Conservation (phyloP, 2,888 invertebrate genomes). For the Trisateles emortualis region DNA sequence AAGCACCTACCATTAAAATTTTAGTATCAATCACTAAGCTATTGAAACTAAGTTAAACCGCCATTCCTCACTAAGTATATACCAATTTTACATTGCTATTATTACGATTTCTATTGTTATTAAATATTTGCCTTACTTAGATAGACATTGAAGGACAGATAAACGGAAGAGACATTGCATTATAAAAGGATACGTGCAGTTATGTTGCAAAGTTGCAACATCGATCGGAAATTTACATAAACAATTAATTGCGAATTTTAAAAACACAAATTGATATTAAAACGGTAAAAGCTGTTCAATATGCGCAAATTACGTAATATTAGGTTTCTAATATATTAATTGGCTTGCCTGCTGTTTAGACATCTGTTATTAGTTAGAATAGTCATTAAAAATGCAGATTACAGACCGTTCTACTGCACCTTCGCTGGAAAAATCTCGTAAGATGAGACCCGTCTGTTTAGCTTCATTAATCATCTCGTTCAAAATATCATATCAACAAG, state of each 20-base stretch:
- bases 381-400: not conserved
- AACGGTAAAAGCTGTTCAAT: constrained; percentile 6
- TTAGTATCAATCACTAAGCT: too few relatives aligned
- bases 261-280: not conserved
- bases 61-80: too few relatives aligned
- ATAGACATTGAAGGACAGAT: not conserved
- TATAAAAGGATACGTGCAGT: not conserved
- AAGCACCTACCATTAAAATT: too few relatives aligned
- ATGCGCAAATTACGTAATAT: constrained; percentile 6
- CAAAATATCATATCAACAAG: too few relatives aligned
- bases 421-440: too few relatives aligned
- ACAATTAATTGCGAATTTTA: not conserved
- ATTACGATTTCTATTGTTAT: not conserved
- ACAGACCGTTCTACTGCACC: not conserved
- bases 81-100: not conserved
- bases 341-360: not conserved
- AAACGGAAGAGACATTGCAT: not conserved
- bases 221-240: not conserved
- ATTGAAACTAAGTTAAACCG: too few relatives aligned
- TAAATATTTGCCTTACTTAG: not conserved
- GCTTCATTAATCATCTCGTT: too few relatives aligned
- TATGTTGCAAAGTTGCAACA: not conserved
- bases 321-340: constrained; percentile 13
- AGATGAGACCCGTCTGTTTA: too few relatives aligned
- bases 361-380: not conserved